Evolutionary conservation across 2,797 vertebrate species (phyloP).

Genomic region (Takifugu ocellatus): DNA sequence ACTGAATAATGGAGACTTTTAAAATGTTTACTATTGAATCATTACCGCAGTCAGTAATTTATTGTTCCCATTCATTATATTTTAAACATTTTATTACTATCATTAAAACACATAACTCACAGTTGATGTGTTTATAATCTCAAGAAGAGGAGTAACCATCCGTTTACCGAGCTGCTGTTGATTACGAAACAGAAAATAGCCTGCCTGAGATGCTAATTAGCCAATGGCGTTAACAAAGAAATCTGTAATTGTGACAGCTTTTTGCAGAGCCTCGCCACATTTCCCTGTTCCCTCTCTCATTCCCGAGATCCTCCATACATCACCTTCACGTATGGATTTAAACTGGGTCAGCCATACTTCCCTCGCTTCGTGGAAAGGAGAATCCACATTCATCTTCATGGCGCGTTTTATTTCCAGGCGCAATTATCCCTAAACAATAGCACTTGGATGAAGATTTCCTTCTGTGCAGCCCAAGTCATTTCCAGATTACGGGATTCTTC

Average conservation of each 20-base stretch:
- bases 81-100: constrained; percentile 37
- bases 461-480: constrained; percentile 34
- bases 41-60: constrained; percentile 24
- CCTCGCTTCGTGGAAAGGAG: constrained; percentile 57
- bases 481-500: constrained; percentile 32
- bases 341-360: constrained; percentile 69
- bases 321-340: constrained; percentile 63
- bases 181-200: constrained; percentile 25
- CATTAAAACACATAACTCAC: constrained; percentile 31
- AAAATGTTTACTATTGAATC: constrained; percentile 27
- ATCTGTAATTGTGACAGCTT: constrained; percentile 24
- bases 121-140: constrained; percentile 10
- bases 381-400: constrained; percentile 70
- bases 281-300: constrained; percentile 26
- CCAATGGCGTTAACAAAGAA: constrained; percentile 33
- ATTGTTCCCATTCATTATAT: constrained; percentile 31
- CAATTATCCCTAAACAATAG: constrained; percentile 71
- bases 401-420: constrained; percentile 63
- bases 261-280: constrained; percentile 14
- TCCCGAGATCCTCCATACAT: constrained; percentile 58
- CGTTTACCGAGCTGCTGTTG: constrained; percentile 22
- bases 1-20: constrained; percentile 1
- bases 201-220: constrained; percentile 39
- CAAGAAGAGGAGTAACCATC: constrained; percentile 5
- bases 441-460: constrained; percentile 49